Percentiles rank a stretch among this genome's conserved stretches.
Evolutionary conservation across 2,797 vertebrate genomes (phyloP).

Genomic region (Sebastes alutus): DNA sequence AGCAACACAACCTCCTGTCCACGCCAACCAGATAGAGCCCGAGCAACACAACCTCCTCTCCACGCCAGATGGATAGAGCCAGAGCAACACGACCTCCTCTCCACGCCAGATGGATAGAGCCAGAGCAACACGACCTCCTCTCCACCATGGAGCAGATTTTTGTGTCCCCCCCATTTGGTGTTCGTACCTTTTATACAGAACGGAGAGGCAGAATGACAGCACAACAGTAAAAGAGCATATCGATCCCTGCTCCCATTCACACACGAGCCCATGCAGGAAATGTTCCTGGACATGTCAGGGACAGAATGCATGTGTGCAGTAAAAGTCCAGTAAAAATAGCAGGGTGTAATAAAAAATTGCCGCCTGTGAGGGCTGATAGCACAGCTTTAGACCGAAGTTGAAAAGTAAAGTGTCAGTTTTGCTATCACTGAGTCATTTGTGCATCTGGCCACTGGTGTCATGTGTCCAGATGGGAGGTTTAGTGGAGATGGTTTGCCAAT

Average conservation of each 20-base stretch:
- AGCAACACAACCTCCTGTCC: no score
- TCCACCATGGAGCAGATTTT: no score
- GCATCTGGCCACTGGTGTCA: conserved; percentile 27
- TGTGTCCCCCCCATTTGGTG: neutral
- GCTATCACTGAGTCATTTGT: neutral
- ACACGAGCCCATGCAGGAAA: neutral
- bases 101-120: rapidly evolving
- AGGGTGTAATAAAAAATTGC: neutral
- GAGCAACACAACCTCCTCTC: no score
- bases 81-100: no score
- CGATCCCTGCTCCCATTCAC: neutral
- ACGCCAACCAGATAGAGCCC: no score
- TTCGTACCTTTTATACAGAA: neutral
- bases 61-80: rapidly evolving
- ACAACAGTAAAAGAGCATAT: neutral
- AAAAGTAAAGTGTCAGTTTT: conserved; percentile 14
- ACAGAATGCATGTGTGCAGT: neutral
- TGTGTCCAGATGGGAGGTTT: conserved; percentile 57
- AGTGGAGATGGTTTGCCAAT: conserved; percentile 24
- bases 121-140: no score
- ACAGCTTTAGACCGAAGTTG: neutral
- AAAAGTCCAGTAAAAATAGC: neutral
- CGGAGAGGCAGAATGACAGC: rapidly evolving
- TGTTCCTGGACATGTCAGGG: neutral
- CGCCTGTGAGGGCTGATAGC: neutral